These are phyloP conservation scores for Sakesphorus luctuosus DNA, from an alignment of 2,113 vertebrate genomes.

Conservation along the genomic window DNA sequence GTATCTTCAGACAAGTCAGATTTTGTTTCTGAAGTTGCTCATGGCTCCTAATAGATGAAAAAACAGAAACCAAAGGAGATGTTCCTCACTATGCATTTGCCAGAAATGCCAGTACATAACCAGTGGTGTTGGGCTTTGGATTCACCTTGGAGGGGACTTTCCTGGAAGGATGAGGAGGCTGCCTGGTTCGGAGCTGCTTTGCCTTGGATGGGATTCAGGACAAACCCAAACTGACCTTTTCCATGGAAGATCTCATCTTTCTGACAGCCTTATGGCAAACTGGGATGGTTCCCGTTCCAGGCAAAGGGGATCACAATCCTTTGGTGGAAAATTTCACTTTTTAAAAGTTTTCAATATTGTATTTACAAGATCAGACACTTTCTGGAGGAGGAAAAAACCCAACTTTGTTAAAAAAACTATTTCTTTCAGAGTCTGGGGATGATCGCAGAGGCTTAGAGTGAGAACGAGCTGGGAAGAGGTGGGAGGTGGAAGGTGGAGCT, in stretches of 20 bases:
- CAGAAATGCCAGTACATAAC: background rate
- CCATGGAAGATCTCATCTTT: background rate
- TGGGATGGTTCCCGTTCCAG: background rate
- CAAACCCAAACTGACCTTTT: background rate
- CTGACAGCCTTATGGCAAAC: background rate
- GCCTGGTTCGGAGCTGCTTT: background rate
- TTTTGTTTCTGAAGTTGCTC: background rate
- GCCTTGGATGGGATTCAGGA: background rate
- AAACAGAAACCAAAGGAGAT: fast-evolving
- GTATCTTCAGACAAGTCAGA: background rate
- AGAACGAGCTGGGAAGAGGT: background rate
- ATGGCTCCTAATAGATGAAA: background rate
- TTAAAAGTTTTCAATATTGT: background rate
- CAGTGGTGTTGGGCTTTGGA: background rate
- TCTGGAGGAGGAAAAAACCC: background rate
- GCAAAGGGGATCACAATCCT: fast-evolving
- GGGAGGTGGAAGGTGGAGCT: background rate
- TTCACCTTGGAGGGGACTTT: background rate
- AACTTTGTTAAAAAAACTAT: background rate
- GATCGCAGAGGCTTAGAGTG: fast-evolving
- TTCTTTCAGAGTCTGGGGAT: background rate
- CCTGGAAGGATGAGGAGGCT: background rate
- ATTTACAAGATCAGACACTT: background rate
- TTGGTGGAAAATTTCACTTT: background rate
- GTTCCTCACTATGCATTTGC: fast-evolving